These are phyloP conservation scores for Rotaria macrura DNA, from an alignment of 2,888 invertebrate species.

Conservation along the genomic window DNA sequence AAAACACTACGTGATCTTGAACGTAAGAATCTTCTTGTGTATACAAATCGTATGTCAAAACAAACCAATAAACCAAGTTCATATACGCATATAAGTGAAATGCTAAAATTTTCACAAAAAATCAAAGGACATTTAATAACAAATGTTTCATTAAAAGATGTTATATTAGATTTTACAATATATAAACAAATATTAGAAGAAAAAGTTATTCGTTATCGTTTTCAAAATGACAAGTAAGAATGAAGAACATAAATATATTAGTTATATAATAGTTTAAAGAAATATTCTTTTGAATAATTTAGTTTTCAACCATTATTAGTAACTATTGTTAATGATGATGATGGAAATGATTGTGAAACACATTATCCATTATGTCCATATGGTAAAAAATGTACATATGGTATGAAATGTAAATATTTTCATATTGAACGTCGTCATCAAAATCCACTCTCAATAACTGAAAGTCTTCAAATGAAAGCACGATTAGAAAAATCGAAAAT, in stretches of 20 bases:
- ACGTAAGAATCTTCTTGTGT: neutral
- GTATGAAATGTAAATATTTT: slow-evolving; percentile 88
- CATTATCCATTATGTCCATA: slow-evolving; percentile 13
- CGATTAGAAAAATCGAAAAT: neutral
- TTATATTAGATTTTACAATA: slow-evolving; percentile 11
- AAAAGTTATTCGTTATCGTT: neutral
- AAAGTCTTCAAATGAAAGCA: slow-evolving; percentile 14
- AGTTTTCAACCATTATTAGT: slow-evolving; percentile 11
- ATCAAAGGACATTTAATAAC: slow-evolving; percentile 9
- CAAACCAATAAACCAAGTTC: neutral
- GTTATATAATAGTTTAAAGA: neutral
- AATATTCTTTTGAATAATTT: neutral
- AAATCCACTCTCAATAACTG: neutral
- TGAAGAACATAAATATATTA: too few relatives aligned
- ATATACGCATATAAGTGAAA: slow-evolving; percentile 13
- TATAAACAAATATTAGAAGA: slow-evolving; percentile 20
- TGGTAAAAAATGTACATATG: slow-evolving; percentile 80
- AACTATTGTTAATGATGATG: neutral
- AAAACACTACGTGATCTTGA: neutral
- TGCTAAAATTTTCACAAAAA: neutral
- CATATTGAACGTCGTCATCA: slow-evolving; percentile 71
- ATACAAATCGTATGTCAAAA: slow-evolving; percentile 10
- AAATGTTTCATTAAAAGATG: slow-evolving; percentile 19
- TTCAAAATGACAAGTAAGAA: slow-evolving; percentile 17
- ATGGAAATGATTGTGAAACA: slow-evolving; percentile 18